Percentiles rank a stretch among this genome's conserved stretches.
phyloP scores from a whole-genome alignment of 92 coral and sea anemone species.

The Zoanthus solanderi region DNA sequence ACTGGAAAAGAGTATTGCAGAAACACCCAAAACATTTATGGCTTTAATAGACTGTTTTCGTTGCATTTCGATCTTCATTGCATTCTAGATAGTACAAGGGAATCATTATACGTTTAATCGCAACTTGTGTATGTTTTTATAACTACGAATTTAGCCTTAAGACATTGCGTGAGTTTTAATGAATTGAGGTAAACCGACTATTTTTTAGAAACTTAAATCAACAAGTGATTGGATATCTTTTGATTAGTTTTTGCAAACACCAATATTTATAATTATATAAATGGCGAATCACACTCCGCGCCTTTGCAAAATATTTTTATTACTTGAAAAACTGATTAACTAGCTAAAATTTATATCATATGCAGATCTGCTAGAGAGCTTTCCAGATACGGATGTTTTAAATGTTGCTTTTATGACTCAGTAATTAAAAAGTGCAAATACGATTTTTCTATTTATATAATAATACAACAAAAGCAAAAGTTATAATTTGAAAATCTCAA shows the following conservation, averaged over 20 bases:
- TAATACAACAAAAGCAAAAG: neutral
- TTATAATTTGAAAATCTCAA: neutral
- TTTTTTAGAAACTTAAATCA: neutral
- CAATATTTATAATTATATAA: neutral
- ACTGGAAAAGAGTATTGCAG: too few species aligned
- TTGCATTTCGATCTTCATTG: neutral
- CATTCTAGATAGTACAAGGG: neutral
- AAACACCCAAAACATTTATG: too few species aligned
- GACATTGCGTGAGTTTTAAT: neutral
- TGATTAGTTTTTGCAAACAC: neutral
- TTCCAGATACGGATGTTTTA: too few species aligned
- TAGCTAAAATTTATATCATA: too few species aligned
- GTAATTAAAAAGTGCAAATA: too few species aligned
- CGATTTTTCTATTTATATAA: too few species aligned
- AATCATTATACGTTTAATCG: neutral
- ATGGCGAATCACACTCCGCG: too few species aligned
- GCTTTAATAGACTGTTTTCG: neutral
- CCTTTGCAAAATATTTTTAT: too few species aligned
- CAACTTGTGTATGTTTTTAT: neutral
- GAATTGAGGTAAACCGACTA: neutral
- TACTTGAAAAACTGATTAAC: too few species aligned
- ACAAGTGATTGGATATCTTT: neutral
- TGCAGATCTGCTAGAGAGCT: too few species aligned
- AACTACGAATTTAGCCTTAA: neutral
- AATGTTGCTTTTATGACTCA: too few species aligned